Conservation (phyloP, 2,888 invertebrate species). For the Meteorus cinctellus region DNA sequence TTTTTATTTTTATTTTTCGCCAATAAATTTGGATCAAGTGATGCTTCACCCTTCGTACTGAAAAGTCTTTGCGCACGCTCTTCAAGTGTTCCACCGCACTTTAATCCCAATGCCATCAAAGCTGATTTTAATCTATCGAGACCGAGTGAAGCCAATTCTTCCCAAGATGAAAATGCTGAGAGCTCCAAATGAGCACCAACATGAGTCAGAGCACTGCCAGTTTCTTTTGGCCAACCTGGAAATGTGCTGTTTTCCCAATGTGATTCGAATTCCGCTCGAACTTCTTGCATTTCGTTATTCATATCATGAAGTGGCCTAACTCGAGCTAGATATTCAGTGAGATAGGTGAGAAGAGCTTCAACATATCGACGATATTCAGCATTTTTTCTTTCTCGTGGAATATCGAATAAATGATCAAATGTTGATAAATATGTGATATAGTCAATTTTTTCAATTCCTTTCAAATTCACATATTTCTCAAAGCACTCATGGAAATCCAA, state of each 20-base stretch:
- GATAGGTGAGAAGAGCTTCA: conserved; percentile 86
- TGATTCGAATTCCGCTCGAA: conserved; percentile 85
- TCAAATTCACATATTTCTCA: conserved; percentile 96
- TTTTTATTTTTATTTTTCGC: conserved; percentile 91
- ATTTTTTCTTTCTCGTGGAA: conserved; percentile 92
- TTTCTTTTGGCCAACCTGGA: conserved; percentile 98
- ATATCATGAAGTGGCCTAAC: conserved; percentile 91
- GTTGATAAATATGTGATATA: conserved; percentile 95
- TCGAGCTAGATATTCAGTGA: conserved; percentile 87
- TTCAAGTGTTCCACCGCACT: conserved; percentile 98
- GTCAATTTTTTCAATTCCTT: conserved; percentile 97
- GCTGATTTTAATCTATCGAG: conserved; percentile 98
- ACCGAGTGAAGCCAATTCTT: conserved; percentile 97
- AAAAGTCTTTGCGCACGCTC: conserved; percentile 97
- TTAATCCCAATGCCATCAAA: conserved; percentile 95
- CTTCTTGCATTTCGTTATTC: conserved; percentile 84
- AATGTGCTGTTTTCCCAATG: conserved; percentile 94
- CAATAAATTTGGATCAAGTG: conserved; percentile 91
- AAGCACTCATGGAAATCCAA: conserved; percentile 97
- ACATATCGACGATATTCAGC: conserved; percentile 91
- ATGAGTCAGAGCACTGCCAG: conserved; percentile 93
- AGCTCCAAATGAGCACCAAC: conserved; percentile 97
- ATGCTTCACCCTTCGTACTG: conserved; percentile 95
- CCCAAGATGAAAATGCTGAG: conserved; percentile 98
- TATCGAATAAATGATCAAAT: conserved; percentile 97